phyloP scores from a whole-genome alignment of 2,797 vertebrate species.

The Florisuga fusca region DNA sequence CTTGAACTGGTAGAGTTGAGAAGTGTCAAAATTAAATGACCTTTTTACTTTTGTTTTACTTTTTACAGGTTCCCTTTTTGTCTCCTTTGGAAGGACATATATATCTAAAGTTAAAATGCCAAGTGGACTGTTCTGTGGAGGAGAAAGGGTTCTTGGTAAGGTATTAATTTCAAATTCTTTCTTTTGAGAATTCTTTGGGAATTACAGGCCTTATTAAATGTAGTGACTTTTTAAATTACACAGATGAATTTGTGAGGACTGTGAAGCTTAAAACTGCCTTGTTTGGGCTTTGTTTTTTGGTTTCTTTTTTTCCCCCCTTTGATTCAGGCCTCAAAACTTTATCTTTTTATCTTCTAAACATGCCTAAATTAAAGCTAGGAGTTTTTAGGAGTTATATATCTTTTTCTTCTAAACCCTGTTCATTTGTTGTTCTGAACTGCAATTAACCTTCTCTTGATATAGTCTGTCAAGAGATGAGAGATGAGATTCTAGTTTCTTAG shows the following conservation, averaged over 20 bases:
- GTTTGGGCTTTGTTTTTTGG: too few relatives aligned
- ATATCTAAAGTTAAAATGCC: slow-evolving; percentile 92
- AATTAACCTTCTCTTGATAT: background rate
- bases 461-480: background rate
- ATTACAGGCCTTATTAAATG: background rate
- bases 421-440: background rate
- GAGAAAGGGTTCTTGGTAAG: slow-evolving; percentile 94
- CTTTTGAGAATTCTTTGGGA: too few relatives aligned
- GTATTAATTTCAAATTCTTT: background rate
- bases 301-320: too few relatives aligned
- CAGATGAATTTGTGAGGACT: background rate
- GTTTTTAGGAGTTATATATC: background rate
- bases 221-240: background rate
- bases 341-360: background rate
- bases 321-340: background rate
- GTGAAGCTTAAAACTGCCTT: background rate
- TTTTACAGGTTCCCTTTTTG: slow-evolving; percentile 89
- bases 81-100: slow-evolving; percentile 95
- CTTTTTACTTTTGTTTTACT: background rate
- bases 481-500: background rate
- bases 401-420: background rate
- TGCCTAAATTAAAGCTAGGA: background rate
- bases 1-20: background rate
- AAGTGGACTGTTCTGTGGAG: slow-evolving; percentile 89
- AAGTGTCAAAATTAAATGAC: background rate